Evolutionary conservation across 2,888 invertebrate genomes (phyloP).

Genomic region (Drosophila setosimentum): DNA sequence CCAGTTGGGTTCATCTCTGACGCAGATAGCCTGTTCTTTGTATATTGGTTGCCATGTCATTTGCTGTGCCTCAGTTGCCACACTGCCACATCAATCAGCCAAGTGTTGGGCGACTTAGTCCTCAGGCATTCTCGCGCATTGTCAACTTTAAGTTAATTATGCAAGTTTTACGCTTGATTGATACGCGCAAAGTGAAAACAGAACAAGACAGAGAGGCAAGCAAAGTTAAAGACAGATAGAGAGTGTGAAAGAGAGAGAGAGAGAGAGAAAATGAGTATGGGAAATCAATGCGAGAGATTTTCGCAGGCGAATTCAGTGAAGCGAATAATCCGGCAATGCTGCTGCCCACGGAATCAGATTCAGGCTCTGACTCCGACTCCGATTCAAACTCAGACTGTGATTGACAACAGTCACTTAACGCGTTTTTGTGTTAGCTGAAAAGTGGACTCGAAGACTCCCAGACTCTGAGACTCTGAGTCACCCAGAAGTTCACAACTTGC

Average conservation of each 20-base stretch:
- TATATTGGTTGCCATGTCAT: conserved; percentile 38
- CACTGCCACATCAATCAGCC: conserved; percentile 68
- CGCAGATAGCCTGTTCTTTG: conserved; percentile 1
- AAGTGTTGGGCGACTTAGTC: conserved; percentile 21
- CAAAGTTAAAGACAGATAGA: not conserved
- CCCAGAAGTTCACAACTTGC: not conserved
- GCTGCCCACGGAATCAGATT: conserved; percentile 5
- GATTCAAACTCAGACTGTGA: conserved; percentile 45
- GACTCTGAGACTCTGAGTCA: not conserved
- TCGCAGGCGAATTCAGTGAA: conserved; percentile 43
- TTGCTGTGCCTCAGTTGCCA: conserved; percentile 6
- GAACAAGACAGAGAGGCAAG: conserved; percentile 1
- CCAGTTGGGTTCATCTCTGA: conserved; percentile 1
- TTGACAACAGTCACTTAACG: conserved; percentile 75
- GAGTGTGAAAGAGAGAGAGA: not conserved
- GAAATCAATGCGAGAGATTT: conserved; percentile 18
- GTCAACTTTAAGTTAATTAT: conserved; percentile 78
- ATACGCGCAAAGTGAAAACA: conserved; percentile 43
- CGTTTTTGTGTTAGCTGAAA: conserved; percentile 50
- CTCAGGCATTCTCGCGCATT: conserved; percentile 39
- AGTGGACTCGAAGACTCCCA: conserved; percentile 27
- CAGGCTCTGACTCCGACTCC: conserved; percentile 59
- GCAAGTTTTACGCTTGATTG: conserved; percentile 69
- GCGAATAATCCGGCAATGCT: conserved; percentile 64
- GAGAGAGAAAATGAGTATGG: not conserved